Conservation (phyloP, 2,113 vertebrate species). For the Neofelis nebulosa region DNA sequence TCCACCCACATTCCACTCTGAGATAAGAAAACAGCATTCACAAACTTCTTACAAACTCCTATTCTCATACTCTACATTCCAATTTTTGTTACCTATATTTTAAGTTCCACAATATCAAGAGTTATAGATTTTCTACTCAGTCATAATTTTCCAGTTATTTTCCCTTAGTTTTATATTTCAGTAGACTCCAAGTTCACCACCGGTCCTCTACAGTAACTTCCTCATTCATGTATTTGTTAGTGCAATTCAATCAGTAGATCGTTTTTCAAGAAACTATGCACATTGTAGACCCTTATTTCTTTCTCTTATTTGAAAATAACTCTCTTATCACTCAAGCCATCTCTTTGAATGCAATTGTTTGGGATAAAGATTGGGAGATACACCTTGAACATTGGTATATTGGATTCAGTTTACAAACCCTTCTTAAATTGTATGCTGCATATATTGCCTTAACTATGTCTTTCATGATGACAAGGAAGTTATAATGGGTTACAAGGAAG, state of each 20-base stretch:
- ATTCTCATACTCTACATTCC: background rate
- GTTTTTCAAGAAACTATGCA: background rate
- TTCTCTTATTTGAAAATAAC: background rate
- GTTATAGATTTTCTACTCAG: background rate
- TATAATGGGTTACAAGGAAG: background rate
- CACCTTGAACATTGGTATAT: background rate
- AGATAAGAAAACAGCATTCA: background rate
- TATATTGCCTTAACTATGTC: background rate
- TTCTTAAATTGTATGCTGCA: background rate
- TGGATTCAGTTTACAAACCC: background rate
- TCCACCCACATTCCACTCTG: background rate
- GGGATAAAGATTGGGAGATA: background rate
- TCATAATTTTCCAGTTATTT: background rate
- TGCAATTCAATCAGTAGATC: background rate
- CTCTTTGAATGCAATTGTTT: background rate
- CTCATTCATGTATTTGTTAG: background rate
- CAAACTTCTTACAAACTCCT: background rate
- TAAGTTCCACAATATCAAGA: background rate
- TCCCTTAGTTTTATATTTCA: background rate
- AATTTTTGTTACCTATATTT: background rate
- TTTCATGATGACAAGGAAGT: background rate
- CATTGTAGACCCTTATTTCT: background rate
- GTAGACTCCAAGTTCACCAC: background rate
- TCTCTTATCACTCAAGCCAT: background rate
- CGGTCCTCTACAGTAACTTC: background rate